Evolutionary conservation across 2,888 invertebrate species (phyloP), one percentile per base, ranked within the genome.

Genomic region (Drosophila dives): DNA sequence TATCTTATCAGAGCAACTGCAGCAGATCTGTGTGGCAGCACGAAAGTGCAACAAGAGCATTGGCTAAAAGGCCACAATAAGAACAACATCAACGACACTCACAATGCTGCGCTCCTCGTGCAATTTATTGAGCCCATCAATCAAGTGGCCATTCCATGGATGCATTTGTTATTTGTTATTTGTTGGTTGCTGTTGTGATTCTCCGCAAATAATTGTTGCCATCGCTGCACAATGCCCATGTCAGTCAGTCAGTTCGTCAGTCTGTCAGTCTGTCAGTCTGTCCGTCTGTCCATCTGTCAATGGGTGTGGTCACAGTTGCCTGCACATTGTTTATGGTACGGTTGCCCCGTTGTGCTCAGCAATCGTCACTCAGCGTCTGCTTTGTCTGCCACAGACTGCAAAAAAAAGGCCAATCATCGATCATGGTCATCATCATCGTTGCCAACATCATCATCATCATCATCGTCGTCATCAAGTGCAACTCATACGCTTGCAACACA

Each of bases 401-500:
- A 26, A 23, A 48, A 17, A 85, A 86, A 83, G 89, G 89, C 84
- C 91, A 91, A 91, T 91, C 91, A 91, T 91, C 91, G 92, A 91
- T 91, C 91, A 91, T 91, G 91, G 91, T 88, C 91, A 91, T 90
- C 90, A 86, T 71, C 77, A 81, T 83, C 86, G 80, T 78, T 20
- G 45, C 7, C 20, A 23, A 15, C 45, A 15, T 45, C 45, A 45
- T 45, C 66, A 58, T 23, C 45, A 15, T 45, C 45, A 45, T 45
- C 66, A 58, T 23, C 62, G 50, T 23, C 62, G 50, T 40, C 62
- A 72, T 80, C 80, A 62, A 60, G 48, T 48, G 49, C 40, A 58
- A 33, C 65, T 61, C 66, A 38, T 62, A 49, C 49, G 12, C 55
- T 26, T 42, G 45, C 45, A 45, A 45, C 23, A 45, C 38, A 45